Conservation (phyloP, 2,113 vertebrate genomes). For the Macquaria ambigua region DNA sequence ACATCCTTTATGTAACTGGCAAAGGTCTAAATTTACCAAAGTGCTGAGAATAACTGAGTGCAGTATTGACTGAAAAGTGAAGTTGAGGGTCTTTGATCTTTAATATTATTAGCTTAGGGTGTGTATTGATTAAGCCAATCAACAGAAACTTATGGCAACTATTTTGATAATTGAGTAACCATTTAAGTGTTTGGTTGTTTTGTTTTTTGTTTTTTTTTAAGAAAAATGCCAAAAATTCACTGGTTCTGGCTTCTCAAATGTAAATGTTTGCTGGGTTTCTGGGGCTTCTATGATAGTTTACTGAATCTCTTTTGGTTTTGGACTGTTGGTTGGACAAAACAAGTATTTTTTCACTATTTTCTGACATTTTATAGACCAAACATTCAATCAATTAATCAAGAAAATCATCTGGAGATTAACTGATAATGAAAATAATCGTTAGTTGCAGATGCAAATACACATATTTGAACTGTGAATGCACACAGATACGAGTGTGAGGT, state of each 20-base stretch:
- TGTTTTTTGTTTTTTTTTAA: too few relatives aligned
- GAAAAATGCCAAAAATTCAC: not conserved
- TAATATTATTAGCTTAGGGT: slow-evolving; percentile 17
- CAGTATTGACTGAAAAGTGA: slow-evolving; percentile 57
- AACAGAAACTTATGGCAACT: not conserved
- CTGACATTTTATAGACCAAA: not conserved
- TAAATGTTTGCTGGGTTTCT: not conserved
- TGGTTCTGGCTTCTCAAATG: not conserved
- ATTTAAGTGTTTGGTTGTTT: not conserved
- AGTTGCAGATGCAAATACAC: not conserved
- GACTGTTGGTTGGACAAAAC: not conserved
- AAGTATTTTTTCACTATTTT: not conserved
- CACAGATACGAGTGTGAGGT: not conserved
- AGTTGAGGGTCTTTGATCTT: slow-evolving; percentile 44
- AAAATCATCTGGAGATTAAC: not conserved
- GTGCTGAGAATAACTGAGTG: slow-evolving; percentile 50
- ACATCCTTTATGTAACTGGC: slow-evolving; percentile 73
- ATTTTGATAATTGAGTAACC: too few relatives aligned
- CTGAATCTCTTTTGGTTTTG: not conserved
- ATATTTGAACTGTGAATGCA: not conserved
- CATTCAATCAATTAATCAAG: not conserved
- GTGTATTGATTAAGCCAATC: not conserved
- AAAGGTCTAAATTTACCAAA: slow-evolving; percentile 69
- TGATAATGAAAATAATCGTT: not conserved
- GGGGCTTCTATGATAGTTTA: not conserved